These are phyloP conservation scores for Melanotaenia nigrans DNA, from an alignment of 2,797 vertebrate species.

Conservation along the genomic window DNA sequence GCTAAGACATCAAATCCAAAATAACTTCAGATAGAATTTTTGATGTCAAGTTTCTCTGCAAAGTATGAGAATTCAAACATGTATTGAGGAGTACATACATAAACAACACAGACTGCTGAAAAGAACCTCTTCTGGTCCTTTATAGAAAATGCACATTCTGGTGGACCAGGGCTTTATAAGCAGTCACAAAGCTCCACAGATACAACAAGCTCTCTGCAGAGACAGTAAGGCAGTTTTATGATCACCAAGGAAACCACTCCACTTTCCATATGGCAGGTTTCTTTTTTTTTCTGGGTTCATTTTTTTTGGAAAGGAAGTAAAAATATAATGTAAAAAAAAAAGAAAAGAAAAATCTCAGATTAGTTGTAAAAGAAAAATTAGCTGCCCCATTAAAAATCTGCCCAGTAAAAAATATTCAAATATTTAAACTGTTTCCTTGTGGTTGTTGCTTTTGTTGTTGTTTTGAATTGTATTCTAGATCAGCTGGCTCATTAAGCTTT, in stretches of 20 bases:
- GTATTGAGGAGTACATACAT: conserved; percentile 82
- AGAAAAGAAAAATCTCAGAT: conserved; percentile 43
- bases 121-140: conserved; percentile 80
- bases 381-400: conserved; percentile 83
- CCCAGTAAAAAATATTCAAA: conserved; percentile 75
- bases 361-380: conserved; percentile 80
- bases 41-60: conserved; percentile 85
- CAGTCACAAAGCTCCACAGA: conserved; percentile 80
- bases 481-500: conserved; percentile 84
- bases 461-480: conserved; percentile 73
- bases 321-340: conserved; percentile 68
- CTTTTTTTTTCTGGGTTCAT: conserved; percentile 33
- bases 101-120: conserved; percentile 89
- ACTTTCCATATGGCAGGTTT: conserved; percentile 80
- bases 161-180: conserved; percentile 74
- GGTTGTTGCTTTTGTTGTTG: conserved; percentile 75
- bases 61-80: conserved; percentile 78
- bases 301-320: conserved; percentile 65
- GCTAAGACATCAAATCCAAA: conserved; percentile 75
- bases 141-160: conserved; percentile 84
- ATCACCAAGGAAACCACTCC: conserved; percentile 79
- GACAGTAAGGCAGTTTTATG: conserved; percentile 84
- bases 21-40: conserved; percentile 74
- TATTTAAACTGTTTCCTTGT: conserved; percentile 64
- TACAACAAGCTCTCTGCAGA: conserved; percentile 81